Evolutionary conservation across 1,140 invertebrate genomes (phyloP), one percentile per base, ranked within the genome.

Genomic region (Drosophila hydei): DNA sequence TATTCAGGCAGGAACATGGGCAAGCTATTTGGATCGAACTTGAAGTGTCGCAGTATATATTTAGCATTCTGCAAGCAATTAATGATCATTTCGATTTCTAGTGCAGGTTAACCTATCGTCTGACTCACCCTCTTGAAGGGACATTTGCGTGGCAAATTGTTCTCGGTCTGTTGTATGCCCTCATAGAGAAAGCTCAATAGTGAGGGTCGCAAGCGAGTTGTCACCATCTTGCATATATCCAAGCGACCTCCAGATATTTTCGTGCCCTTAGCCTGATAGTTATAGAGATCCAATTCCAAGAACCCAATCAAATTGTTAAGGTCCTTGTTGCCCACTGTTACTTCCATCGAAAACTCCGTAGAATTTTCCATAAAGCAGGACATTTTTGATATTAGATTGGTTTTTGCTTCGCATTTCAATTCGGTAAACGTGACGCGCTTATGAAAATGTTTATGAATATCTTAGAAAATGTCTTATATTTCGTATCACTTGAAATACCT

Each of bases 61-160:
- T 12, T 40, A 19, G 9, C 8, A n/a, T 55, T 55, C 52, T 55
- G 36, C 12, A 40, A 55, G 9, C 0, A n/a, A 36, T 36, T 3
- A 38, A 9, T 8, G n/a, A 11, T 51, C 0, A 33, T 33, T 11
- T 33, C 30, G 6, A 6, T 3, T 33, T 33, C 30, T 11, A 42
- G n/a, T 40, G 4, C 7, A 42, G 30, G 27, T 30, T 11, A 6
- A 14, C 14, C 30, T 6, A 33, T 25, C 18, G n/a, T 18, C 1
- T 36, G 16, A 52, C 50, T 55, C n/a, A 55, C 52, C 19, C 7
- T 25, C n/a, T 16, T 55, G 3, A 55, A 42, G 4, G 52, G 19
- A 54, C 63, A 72, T 27, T 38, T 21, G 3, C 14, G 16, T 21
- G 56, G 70, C 12, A 68, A 47, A 36, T 68, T 73, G 9, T 65